A percentile compares a stretch with the other conserved stretches of the same genome.
These are phyloP conservation scores for Astyanax mexicanus DNA, from an alignment of 2,797 vertebrate genomes.

Conservation along the genomic window DNA sequence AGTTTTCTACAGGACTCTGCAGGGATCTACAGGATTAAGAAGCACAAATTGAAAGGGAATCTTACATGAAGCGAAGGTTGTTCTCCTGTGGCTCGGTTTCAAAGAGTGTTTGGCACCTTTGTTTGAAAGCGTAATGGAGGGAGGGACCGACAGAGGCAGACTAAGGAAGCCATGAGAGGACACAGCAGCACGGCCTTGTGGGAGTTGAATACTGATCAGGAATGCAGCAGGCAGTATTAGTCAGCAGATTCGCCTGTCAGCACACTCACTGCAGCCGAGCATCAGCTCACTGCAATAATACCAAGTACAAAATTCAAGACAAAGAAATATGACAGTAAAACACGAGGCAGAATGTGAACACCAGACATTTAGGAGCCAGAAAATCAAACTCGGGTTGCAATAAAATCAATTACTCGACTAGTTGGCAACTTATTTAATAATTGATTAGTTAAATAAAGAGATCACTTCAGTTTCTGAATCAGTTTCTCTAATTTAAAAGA, in stretches of 20 bases:
- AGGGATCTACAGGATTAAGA: neutral
- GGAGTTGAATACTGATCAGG: neutral
- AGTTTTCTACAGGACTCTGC: too few species aligned
- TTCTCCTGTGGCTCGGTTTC: neutral
- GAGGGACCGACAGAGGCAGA: neutral
- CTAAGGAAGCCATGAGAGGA: neutral
- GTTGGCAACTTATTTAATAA: too few species aligned
- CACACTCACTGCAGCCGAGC: neutral
- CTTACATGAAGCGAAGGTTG: neutral
- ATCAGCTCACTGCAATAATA: neutral
- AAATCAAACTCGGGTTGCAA: too few species aligned
- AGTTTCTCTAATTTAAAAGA: too few species aligned
- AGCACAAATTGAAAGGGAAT: neutral
- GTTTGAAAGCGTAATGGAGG: neutral
- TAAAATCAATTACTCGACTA: too few species aligned
- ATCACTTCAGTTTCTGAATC: too few species aligned
- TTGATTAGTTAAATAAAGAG: too few species aligned
- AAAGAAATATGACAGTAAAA: neutral
- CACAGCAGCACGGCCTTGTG: neutral
- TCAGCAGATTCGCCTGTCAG: conserved; percentile 15
- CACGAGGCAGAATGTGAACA: neutral
- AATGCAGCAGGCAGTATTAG: conserved; percentile 6
- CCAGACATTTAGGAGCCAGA: too few species aligned
- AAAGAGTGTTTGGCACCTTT: neutral
- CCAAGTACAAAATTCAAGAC: too few species aligned